A percentile compares a stretch with the other conserved stretches of the same genome.
These are phyloP conservation scores for Arion vulgaris DNA, from an alignment of 1,140 invertebrate genomes.

Conservation along the genomic window DNA sequence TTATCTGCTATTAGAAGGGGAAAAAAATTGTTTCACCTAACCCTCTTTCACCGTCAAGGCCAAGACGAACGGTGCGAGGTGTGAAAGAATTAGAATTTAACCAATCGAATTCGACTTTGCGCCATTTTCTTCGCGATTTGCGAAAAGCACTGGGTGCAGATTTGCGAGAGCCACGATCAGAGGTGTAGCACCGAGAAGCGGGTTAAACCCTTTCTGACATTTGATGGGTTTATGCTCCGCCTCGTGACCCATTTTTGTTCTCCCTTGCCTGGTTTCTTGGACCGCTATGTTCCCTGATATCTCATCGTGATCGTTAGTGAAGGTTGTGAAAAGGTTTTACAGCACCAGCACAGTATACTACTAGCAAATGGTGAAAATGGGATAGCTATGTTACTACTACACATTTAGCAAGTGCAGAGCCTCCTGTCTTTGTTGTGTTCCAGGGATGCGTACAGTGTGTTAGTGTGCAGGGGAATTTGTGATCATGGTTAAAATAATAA, in stretches of 20 bases:
- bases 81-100: constrained; percentile 29
- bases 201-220: constrained; percentile 41
- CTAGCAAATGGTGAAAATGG: constrained; percentile 35
- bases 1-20: too few relatives aligned
- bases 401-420: background rate
- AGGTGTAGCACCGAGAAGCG: constrained; percentile 23
- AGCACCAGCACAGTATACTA: constrained; percentile 40
- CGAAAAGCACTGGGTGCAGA: constrained; percentile 7
- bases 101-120: constrained; percentile 3
- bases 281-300: background rate
- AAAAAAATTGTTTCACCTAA: too few relatives aligned
- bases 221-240: constrained; percentile 43
- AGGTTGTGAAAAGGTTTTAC: constrained; percentile 26
- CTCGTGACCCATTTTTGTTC: constrained; percentile 48
- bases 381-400: too few relatives aligned
- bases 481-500: constrained; percentile 25
- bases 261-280: constrained; percentile 25
- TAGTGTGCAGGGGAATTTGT: background rate
- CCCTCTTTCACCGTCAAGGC: background rate
- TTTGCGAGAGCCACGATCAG: background rate
- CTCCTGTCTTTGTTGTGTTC: background rate
- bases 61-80: constrained; percentile 1
- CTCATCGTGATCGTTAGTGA: background rate
- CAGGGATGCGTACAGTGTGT: background rate
- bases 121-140: constrained; percentile 7